These are phyloP conservation scores for Peucedramus taeniatus DNA, from an alignment of 2,113 vertebrate genomes.

Conservation along the genomic window DNA sequence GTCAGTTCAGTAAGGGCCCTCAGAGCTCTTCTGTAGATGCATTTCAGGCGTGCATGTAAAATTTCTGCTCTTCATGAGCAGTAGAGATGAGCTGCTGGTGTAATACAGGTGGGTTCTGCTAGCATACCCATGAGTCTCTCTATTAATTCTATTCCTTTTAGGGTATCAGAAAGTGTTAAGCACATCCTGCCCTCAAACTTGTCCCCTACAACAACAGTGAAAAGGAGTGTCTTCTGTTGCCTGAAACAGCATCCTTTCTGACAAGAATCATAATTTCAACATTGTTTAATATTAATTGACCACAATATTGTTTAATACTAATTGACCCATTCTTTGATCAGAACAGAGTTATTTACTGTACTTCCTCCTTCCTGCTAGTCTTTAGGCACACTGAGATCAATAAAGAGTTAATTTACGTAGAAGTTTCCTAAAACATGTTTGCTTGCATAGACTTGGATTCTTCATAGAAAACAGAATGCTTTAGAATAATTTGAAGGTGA, in stretches of 20 bases:
- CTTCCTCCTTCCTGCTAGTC: background rate
- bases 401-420: background rate
- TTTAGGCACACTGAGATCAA: background rate
- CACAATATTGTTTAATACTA: background rate
- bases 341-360: background rate
- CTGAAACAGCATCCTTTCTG: background rate
- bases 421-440: background rate
- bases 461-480: background rate
- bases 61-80: background rate
- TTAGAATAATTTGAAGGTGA: background rate
- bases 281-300: background rate
- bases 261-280: background rate
- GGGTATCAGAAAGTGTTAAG: background rate
- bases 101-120: background rate
- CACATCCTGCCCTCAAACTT: background rate
- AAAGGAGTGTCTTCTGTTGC: background rate
- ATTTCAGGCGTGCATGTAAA: background rate
- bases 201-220: background rate
- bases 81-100: background rate
- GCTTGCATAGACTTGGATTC: background rate
- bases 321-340: background rate
- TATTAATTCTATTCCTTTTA: background rate
- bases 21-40: background rate
- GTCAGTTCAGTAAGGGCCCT: background rate
- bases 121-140: slow-evolving; percentile 3